Percentiles rank a stretch among this genome's conserved stretches.
These are phyloP conservation scores for Formica selysi DNA, from an alignment of 1,140 invertebrate species.

Conservation along the genomic window DNA sequence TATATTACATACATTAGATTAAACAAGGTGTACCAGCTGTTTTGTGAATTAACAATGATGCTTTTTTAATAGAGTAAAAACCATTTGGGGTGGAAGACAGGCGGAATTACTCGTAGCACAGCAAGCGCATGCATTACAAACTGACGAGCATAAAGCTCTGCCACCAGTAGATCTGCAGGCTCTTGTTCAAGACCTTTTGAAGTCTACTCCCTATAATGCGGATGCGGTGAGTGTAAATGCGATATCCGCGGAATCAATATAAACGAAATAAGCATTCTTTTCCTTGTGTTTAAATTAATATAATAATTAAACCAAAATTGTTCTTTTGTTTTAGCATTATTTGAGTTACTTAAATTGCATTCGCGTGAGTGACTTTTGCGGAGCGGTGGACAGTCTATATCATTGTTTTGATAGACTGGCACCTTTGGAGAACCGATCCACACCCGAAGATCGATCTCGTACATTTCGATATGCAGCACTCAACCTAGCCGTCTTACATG, in stretches of 20 bases:
- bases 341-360: constrained; percentile 96
- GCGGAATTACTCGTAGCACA: constrained; percentile 95
- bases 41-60: constrained; percentile 59
- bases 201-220: constrained; percentile 93
- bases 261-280: constrained; percentile 8
- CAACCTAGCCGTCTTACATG: constrained; percentile 95
- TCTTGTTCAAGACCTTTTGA: constrained; percentile 92
- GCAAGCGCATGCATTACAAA: constrained; percentile 93
- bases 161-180: constrained; percentile 92
- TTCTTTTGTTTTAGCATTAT: constrained; percentile 91
- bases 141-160: constrained; percentile 92
- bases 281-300: constrained; percentile 15
- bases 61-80: constrained; percentile 84
- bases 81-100: constrained; percentile 93
- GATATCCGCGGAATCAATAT: background rate
- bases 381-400: constrained; percentile 93
- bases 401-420: constrained; percentile 94
- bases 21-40: background rate
- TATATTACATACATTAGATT: constrained; percentile 8
- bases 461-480: constrained; percentile 95
- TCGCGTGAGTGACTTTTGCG: constrained; percentile 94
- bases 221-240: constrained; percentile 89
- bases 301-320: background rate
- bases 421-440: constrained; percentile 85
- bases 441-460: constrained; percentile 89